Evolutionary conservation across 2,113 vertebrate genomes (phyloP).

Genomic region (Myocastor coypus): DNA sequence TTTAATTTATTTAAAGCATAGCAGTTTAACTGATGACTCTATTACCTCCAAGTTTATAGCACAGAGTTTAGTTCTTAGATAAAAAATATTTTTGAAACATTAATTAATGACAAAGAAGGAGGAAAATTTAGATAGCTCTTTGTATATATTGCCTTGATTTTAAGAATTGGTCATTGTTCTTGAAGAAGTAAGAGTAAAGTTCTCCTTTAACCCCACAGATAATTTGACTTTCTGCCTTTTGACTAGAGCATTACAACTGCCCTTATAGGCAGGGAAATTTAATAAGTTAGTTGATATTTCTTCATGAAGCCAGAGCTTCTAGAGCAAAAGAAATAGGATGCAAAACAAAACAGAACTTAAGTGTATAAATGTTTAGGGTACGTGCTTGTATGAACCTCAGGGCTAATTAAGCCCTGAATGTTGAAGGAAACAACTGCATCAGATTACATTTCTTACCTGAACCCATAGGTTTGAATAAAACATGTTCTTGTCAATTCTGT

Average conservation of each 20-base stretch:
- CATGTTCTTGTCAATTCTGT: neutral
- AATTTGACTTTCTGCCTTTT: neutral
- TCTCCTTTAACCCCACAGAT: fast-evolving
- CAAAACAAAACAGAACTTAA: slow-evolving; percentile 1
- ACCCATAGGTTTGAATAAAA: neutral
- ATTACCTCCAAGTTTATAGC: neutral
- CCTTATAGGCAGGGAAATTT: neutral
- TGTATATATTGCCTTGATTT: slow-evolving; percentile 4
- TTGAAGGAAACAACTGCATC: neutral
- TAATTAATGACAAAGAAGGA: neutral
- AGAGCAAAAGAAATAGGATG: slow-evolving; percentile 23
- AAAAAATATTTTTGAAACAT: neutral
- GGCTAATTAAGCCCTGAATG: neutral
- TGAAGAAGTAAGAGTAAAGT: neutral
- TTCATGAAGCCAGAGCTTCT: neutral
- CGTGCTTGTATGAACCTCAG: neutral
- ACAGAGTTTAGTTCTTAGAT: neutral
- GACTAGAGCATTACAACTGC: neutral
- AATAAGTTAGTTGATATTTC: slow-evolving; percentile 23
- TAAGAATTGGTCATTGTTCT: neutral
- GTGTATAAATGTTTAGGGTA: neutral
- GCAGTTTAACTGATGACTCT: neutral
- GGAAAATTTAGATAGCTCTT: slow-evolving; percentile 7
- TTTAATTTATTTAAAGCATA: neutral
- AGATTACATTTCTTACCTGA: neutral